These are phyloP conservation scores for Synchiropus splendidus DNA, from an alignment of 2,113 vertebrate genomes.

Conservation along the genomic window DNA sequence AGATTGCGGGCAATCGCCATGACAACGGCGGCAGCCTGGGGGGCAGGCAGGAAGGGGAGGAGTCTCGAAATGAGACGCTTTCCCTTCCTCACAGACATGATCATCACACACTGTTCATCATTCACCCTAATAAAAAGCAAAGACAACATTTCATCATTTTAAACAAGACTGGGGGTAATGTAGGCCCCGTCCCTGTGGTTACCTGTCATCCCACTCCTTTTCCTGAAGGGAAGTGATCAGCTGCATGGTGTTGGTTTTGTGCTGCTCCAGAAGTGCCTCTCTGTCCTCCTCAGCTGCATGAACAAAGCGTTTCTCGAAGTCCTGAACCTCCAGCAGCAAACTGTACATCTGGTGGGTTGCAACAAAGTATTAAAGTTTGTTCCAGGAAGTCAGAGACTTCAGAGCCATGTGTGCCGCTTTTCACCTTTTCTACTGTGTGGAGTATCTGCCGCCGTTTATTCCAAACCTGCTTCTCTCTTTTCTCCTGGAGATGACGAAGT, in stretches of 20 bases:
- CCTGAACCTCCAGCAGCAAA: conserved; percentile 87
- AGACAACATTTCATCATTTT: neutral
- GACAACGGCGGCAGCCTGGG: conserved; percentile 78
- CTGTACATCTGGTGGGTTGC: conserved; percentile 76
- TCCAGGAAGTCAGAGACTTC: too few relatives aligned
- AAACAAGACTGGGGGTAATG: neutral
- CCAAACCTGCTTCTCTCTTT: conserved; percentile 93
- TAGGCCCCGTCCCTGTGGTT: neutral
- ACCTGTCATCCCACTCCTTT: conserved; percentile 79
- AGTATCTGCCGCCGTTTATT: conserved; percentile 93
- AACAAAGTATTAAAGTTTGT: neutral
- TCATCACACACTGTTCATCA: conserved; percentile 90
- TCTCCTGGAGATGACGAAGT: conserved; percentile 69
- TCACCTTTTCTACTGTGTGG: conserved; percentile 90
- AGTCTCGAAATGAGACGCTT: conserved; percentile 87
- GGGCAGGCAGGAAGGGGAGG: conserved; percentile 76
- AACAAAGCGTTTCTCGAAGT: conserved; percentile 87
- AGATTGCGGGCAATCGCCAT: conserved; percentile 85
- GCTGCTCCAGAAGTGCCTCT: conserved; percentile 75
- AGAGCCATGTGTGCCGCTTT: too few relatives aligned
- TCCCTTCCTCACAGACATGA: conserved; percentile 96
- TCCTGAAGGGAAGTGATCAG: conserved; percentile 82
- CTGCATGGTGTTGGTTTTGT: conserved; percentile 80
- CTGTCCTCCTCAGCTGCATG: conserved; percentile 80
- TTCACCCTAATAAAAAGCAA: conserved; percentile 62